phyloP scores from a whole-genome alignment of 2,888 invertebrate genomes.

The Bursaphelenchus okinawaensis region DNA sequence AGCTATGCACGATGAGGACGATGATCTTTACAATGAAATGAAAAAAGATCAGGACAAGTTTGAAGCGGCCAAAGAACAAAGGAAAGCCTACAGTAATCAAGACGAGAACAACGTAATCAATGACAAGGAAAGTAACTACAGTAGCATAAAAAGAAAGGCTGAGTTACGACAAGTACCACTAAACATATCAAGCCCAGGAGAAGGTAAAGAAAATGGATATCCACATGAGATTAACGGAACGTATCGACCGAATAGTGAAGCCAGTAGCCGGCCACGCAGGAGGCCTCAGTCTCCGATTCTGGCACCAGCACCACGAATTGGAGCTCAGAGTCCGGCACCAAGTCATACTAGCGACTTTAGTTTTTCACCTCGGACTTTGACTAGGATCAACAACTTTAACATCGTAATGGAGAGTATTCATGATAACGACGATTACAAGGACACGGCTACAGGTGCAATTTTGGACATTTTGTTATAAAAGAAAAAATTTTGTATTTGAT shows the following conservation, averaged over 20 bases:
- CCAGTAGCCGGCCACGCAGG: background rate
- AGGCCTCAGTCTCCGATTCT: slow-evolving; percentile 2
- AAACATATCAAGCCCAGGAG: background rate
- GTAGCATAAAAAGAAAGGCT: background rate
- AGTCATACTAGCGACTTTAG: slow-evolving; percentile 3
- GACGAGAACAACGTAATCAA: background rate
- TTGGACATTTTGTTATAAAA: background rate
- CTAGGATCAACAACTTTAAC: slow-evolving; percentile 33
- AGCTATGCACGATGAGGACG: background rate
- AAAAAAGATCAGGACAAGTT: background rate
- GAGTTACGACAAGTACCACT: slow-evolving; percentile 1
- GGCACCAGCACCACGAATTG: background rate
- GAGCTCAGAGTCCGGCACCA: background rate
- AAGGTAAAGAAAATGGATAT: background rate
- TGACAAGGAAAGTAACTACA: slow-evolving; percentile 3
- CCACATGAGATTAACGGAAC: slow-evolving; percentile 1
- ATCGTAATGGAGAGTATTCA: slow-evolving; percentile 30
- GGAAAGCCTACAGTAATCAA: background rate
- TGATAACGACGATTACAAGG: background rate
- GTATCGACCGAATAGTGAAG: slow-evolving; percentile 1
- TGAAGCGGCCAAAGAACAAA: background rate
- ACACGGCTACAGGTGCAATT: background rate
- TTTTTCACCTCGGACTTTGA: slow-evolving; percentile 25
- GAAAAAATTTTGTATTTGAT: no score
- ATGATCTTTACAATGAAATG: background rate